These are phyloP conservation scores for Phragmatobia fuliginosa DNA, from an alignment of 2,888 invertebrate species.

Conservation along the genomic window DNA sequence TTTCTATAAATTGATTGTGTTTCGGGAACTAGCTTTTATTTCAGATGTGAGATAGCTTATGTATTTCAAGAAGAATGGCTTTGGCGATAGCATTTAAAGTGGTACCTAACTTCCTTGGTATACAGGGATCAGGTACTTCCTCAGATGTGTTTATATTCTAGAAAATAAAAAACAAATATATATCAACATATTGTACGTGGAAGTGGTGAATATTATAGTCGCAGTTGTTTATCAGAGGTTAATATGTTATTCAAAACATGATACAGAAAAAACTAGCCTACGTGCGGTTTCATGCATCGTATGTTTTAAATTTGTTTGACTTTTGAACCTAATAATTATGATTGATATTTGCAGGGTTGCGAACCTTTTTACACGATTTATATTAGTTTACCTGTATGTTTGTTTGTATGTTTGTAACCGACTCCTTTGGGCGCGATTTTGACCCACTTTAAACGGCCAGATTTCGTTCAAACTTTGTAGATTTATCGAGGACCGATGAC, in stretches of 20 bases:
- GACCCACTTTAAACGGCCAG: too few relatives aligned
- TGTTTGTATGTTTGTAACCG: too few relatives aligned
- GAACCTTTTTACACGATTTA: background rate
- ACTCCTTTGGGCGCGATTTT: too few relatives aligned
- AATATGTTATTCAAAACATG: background rate
- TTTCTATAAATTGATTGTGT: too few relatives aligned
- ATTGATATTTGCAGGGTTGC: slow-evolving; percentile 10
- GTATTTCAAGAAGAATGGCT: too few relatives aligned
- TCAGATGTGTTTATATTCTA: background rate
- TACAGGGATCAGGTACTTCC: slow-evolving; percentile 7
- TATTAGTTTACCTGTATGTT: too few relatives aligned
- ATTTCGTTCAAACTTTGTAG: too few relatives aligned
- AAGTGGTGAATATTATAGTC: background rate
- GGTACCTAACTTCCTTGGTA: background rate
- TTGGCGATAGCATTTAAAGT: background rate
- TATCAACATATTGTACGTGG: background rate
- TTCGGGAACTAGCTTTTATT: too few relatives aligned
- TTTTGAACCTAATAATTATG: slow-evolving; percentile 22
- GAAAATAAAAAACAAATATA: background rate
- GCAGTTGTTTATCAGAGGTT: background rate
- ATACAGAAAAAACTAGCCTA: slow-evolving; percentile 23
- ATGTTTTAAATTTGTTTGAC: slow-evolving; percentile 20
- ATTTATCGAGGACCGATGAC: too few relatives aligned
- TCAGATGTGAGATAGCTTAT: too few relatives aligned
- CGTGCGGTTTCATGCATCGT: slow-evolving; percentile 42